A percentile compares a stretch with the other conserved stretches of the same genome.
Evolutionary conservation across 2,113 vertebrate genomes (phyloP).

Genomic region (Muntiacus muntjak): DNA sequence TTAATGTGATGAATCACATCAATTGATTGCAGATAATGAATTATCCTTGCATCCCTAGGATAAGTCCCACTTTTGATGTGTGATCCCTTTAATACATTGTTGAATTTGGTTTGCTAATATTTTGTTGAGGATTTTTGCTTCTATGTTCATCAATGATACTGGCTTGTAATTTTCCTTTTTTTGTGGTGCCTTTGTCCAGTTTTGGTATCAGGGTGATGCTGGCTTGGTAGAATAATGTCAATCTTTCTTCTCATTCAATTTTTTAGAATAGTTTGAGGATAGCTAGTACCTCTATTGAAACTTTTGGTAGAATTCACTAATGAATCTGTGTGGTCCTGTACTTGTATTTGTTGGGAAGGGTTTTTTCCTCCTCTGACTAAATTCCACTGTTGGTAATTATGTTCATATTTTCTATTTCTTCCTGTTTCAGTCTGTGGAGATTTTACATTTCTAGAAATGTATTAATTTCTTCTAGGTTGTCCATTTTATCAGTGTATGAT

Average conservation of each 20-base stretch:
- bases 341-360: not conserved
- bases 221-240: not conserved
- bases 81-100: not conserved
- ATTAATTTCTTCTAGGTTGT: not conserved
- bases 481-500: not conserved
- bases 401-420: not conserved
- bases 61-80: not conserved
- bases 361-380: not conserved
- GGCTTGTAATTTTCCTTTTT: not conserved
- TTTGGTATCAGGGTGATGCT: not conserved
- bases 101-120: not conserved
- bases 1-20: not conserved
- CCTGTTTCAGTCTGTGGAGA: not conserved
- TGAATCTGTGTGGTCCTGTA: not conserved
- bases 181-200: not conserved
- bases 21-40: not conserved
- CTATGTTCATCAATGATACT: not conserved
- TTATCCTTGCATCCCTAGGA: not conserved
- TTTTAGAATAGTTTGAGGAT: not conserved
- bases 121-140: not conserved
- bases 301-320: not conserved
- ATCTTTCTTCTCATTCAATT: not conserved
- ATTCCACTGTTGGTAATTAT: not conserved
- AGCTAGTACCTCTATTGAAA: not conserved
- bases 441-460: not conserved